Evolutionary conservation across 64 coral and sea anemone species (phyloP).

Genomic region (Orbicella faveolata): DNA sequence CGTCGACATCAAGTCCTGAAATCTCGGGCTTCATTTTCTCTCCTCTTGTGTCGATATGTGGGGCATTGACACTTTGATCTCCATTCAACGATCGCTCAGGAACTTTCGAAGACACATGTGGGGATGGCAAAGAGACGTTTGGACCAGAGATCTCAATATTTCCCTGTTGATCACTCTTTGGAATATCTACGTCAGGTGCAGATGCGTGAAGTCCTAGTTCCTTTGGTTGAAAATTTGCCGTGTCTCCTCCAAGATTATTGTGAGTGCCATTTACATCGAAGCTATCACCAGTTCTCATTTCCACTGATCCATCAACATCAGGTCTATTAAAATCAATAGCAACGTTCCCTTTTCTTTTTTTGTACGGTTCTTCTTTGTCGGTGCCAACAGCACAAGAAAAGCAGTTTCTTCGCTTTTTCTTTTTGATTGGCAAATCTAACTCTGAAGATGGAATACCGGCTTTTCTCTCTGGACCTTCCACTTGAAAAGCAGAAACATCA

Average conservation of each 20-base stretch:
- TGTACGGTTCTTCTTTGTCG: constrained; percentile 12
- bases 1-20: background rate
- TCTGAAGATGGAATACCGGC: background rate
- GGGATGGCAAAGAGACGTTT: too few species aligned
- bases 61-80: too few species aligned
- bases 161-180: background rate
- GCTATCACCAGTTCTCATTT: background rate
- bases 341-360: background rate
- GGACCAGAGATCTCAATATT: background rate
- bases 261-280: background rate
- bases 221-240: background rate
- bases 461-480: background rate
- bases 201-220: background rate
- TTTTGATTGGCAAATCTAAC: background rate
- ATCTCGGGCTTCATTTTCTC: background rate
- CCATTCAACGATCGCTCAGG: too few species aligned
- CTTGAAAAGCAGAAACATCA: background rate
- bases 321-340: background rate
- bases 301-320: constrained; percentile 7
- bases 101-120: too few species aligned
- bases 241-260: background rate
- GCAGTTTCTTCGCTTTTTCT: constrained; percentile 25
- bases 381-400: background rate
- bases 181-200: background rate
- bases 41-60: too few species aligned